A percentile compares a stretch with the other conserved stretches of the same genome.
These are phyloP conservation scores for Dinocampus coccinellae DNA, from an alignment of 2,888 invertebrate genomes.

Conservation along the genomic window DNA sequence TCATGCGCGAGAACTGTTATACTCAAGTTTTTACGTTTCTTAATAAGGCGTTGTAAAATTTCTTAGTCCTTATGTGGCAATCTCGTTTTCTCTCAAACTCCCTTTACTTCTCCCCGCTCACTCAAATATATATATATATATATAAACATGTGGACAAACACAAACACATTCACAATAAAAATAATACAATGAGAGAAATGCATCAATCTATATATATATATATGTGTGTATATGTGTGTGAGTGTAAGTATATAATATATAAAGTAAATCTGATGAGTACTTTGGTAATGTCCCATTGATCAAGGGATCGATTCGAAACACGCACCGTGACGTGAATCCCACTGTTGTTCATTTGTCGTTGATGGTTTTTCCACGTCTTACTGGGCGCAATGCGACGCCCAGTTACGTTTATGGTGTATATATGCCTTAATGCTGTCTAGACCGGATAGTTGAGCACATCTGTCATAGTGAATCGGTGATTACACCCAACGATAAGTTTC, in stretches of 20 bases:
- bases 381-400: slow-evolving; percentile 27
- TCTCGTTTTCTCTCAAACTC: slow-evolving; percentile 16
- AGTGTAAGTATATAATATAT: no score
- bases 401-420: slow-evolving; percentile 48
- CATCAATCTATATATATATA: not conserved
- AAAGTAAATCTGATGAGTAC: not conserved
- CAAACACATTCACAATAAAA: not conserved
- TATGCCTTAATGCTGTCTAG: slow-evolving; percentile 59
- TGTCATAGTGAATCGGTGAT: slow-evolving; percentile 62
- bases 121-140: not conserved
- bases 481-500: slow-evolving; percentile 55
- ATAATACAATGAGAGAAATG: not conserved
- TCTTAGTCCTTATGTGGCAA: slow-evolving; percentile 11
- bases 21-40: slow-evolving; percentile 31
- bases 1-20: slow-evolving; percentile 24
- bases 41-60: slow-evolving; percentile 34
- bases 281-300: not conserved
- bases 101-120: not conserved
- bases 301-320: slow-evolving; percentile 5
- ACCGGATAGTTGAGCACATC: slow-evolving; percentile 60
- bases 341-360: not conserved
- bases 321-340: not conserved
- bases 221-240: no score
- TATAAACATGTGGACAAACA: not conserved
- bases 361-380: not conserved